Evolutionary conservation across 2,888 invertebrate species (phyloP), one percentile per base, ranked within the genome.

Genomic region (Dusona sp.): DNA sequence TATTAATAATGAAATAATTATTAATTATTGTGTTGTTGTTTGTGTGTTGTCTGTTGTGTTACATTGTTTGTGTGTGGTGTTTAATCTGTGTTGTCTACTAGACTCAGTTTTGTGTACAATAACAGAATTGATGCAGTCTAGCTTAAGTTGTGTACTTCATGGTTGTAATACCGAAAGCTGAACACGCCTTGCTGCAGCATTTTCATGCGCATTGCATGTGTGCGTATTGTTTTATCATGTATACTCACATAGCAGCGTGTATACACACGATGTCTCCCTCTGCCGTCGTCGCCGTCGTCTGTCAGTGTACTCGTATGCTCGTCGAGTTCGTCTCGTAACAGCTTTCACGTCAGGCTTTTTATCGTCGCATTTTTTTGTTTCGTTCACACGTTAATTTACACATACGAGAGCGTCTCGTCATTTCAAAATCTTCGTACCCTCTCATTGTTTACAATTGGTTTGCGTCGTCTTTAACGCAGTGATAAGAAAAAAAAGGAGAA

Each of bases 171-270:
- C 68, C 61, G 74, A 85, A 70, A 86, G 86, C 83, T 80, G 86
- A 84, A 84, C 86, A 86, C 86, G 83, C 86, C 86, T 86, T 83
- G 38, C 73, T 77, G 83, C 86, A 85, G 83, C 86, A 85, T 83
- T 83, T 86, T 70, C 82, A 85, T 85, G 85, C 77, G 11, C 61
- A 67, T 16, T 61, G n/a, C 51, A 42, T 48, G 33, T 29, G 57
- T 57, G 79, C 3, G n/a, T 3, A 33, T 45, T n/a, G n/a, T n/a
- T 70, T 54, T 54, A 61, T 70, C 54, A 8, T 45, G 22, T 72
- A 19, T 6, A 80, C 70, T 22, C 77, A 48, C 68, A 29, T 16
- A 70, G 19, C 1, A 13, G 6, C 25, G 42, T 29, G 38, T 36
- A 74, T n/a, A 25, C 38, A 73, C 61, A 74, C 61, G 42, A 84